Evolutionary conservation across 2,113 vertebrate genomes (phyloP).

Genomic region (Rhea pennata): DNA sequence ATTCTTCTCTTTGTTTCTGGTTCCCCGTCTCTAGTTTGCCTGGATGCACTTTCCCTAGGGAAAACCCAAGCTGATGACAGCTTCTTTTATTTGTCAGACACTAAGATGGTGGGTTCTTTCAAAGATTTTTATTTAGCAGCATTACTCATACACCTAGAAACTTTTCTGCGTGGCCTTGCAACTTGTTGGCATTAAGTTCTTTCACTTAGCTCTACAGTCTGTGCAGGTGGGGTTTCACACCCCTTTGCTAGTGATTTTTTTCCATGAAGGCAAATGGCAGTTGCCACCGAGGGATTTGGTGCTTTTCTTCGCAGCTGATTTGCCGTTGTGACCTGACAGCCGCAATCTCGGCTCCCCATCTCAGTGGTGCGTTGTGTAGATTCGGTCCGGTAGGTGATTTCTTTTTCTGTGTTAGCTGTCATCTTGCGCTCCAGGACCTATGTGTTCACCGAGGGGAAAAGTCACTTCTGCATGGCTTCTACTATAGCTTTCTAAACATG

Average conservation of each 20-base stretch:
- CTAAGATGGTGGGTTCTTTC: neutral
- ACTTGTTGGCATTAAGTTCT: neutral
- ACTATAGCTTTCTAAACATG: neutral
- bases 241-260: neutral
- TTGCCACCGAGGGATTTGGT: neutral
- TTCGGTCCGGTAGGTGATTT: neutral
- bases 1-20: neutral
- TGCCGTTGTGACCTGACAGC: accelerated
- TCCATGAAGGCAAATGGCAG: neutral
- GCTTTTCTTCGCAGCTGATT: neutral
- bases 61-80: neutral
- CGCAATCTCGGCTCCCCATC: neutral
- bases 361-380: neutral
- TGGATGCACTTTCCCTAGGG: neutral
- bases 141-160: neutral
- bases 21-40: neutral
- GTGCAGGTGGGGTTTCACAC: neutral
- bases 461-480: neutral
- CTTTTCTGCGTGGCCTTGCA: neutral
- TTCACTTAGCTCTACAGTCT: neutral
- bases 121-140: neutral
- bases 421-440: neutral
- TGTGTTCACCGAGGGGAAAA: accelerated
- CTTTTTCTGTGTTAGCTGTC: neutral
- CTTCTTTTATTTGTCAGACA: neutral